Evolutionary conservation across 2,113 vertebrate species (phyloP).

Genomic region (Epinephelus cyanopodus): DNA sequence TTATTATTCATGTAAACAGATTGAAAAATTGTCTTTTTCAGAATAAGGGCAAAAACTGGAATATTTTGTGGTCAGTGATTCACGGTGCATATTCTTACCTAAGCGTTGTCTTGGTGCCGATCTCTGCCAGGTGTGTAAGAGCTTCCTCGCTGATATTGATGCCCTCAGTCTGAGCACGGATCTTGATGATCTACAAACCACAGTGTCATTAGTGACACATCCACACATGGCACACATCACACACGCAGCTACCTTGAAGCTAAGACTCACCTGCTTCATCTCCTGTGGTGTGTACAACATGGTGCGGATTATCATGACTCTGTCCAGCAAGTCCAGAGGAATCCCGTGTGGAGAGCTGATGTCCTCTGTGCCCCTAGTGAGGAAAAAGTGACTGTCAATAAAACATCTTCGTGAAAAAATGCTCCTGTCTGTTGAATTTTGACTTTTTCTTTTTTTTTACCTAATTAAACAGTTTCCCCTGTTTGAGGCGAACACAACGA

Average conservation of each 20-base stretch:
- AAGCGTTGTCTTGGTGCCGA: conserved; percentile 96
- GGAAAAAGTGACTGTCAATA: conserved; percentile 14
- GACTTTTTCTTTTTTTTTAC: conserved; percentile 71
- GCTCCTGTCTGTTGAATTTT: background rate
- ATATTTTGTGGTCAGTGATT: background rate
- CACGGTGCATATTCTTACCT: conserved; percentile 82
- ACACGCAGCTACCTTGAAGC: background rate
- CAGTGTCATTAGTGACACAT: background rate
- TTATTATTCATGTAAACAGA: no score
- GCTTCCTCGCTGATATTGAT: conserved; percentile 96
- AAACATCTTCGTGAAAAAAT: background rate
- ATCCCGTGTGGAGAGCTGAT: conserved; percentile 96
- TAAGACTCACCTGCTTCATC: conserved; percentile 92
- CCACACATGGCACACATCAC: background rate
- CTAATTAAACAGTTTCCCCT: conserved; percentile 96
- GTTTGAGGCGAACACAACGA: conserved; percentile 98
- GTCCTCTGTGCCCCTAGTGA: conserved; percentile 93
- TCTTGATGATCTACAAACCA: conserved; percentile 93
- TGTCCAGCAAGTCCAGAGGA: conserved; percentile 93
- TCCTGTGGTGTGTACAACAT: conserved; percentile 97
- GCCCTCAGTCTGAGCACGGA: conserved; percentile 95
- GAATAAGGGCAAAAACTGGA: no score
- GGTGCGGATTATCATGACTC: conserved; percentile 98
- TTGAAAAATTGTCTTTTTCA: no score
- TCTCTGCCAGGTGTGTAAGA: conserved; percentile 93